phyloP scores from a whole-genome alignment of 2,888 invertebrate genomes.

The Globia sparganii region DNA sequence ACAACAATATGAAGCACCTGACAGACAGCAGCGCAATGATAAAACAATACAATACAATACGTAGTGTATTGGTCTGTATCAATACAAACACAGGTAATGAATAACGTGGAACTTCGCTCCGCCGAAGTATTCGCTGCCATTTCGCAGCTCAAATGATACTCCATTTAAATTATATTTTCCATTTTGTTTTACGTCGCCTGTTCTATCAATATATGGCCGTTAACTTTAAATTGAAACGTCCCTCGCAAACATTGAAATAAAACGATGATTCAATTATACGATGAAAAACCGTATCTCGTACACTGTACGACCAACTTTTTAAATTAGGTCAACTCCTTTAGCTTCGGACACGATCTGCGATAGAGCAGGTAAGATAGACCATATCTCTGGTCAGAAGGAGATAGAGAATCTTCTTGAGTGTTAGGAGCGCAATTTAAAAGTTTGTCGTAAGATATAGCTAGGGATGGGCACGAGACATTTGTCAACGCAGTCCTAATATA shows the following conservation, averaged over 20 bases:
- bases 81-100: constrained; percentile 37
- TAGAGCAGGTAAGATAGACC: constrained; percentile 46
- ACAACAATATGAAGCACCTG: not conserved
- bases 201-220: constrained; percentile 59
- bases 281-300: constrained; percentile 60
- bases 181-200: constrained; percentile 56
- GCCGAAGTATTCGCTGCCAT: constrained; percentile 24
- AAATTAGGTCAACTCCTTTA: constrained; percentile 64
- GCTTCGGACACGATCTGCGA: constrained; percentile 56
- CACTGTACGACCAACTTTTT: constrained; percentile 59
- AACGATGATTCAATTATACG: constrained; percentile 64
- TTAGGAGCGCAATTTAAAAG: constrained; percentile 63
- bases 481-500: constrained; percentile 48
- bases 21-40: not conserved
- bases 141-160: constrained; percentile 53
- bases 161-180: constrained; percentile 59
- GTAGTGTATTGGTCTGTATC: not conserved
- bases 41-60: not conserved
- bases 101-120: constrained; percentile 18
- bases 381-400: constrained; percentile 37
- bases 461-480: constrained; percentile 55
- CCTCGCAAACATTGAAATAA: constrained; percentile 59
- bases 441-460: constrained; percentile 55
- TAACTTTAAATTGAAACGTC: constrained; percentile 69
- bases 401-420: constrained; percentile 51